Evolutionary conservation across 2,797 vertebrate genomes (phyloP).

Genomic region (Taeniopygia guttata): DNA sequence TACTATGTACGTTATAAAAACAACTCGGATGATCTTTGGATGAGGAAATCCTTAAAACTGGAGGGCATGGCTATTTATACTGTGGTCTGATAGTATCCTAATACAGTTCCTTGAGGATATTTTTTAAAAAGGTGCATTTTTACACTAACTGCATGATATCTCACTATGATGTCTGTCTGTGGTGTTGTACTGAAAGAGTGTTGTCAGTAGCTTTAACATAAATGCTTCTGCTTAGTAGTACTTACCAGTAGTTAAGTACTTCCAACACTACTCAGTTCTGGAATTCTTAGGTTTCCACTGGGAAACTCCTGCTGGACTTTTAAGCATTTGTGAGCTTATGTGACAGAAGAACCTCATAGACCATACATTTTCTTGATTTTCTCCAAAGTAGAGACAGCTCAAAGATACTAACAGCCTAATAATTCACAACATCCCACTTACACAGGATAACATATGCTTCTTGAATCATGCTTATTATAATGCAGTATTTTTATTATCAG

Average conservation of each 20-base stretch:
- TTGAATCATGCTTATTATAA: not conserved
- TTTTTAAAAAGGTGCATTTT: not conserved
- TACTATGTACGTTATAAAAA: not conserved
- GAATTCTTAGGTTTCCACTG: not conserved
- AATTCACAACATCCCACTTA: not conserved
- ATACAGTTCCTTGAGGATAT: not conserved
- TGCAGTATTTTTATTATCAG: not conserved
- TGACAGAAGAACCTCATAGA: not conserved
- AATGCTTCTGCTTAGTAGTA: not conserved
- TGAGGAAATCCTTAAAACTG: not conserved
- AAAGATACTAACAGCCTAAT: not conserved
- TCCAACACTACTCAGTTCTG: not conserved
- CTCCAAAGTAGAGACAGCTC: not conserved
- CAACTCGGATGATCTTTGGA: not conserved
- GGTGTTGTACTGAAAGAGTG: not conserved
- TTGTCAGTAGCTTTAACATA: not conserved
- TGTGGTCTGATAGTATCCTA: not conserved
- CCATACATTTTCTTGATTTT: not conserved
- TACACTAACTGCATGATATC: not conserved
- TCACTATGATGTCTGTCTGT: not conserved
- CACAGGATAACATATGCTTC: accelerated
- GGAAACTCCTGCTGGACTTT: not conserved
- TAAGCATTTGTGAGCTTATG: not conserved
- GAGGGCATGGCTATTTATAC: not conserved
- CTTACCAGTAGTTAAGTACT: not conserved